A percentile compares a stretch with the other conserved stretches of the same genome.
phyloP scores from a whole-genome alignment of 2,113 vertebrate genomes.

The Leptodactylus fuscus region DNA sequence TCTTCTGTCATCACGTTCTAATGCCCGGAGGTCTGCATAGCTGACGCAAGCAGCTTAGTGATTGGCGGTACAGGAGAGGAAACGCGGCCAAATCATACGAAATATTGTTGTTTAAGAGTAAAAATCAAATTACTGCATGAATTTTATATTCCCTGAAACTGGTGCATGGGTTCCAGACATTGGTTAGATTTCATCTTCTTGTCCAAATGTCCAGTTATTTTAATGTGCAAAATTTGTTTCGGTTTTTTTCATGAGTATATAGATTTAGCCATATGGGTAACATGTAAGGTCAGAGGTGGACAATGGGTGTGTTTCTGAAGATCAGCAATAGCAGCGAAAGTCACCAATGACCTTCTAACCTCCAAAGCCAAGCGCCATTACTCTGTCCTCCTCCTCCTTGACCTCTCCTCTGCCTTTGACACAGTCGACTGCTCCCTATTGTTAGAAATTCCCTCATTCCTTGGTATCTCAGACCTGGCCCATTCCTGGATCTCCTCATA shows the following conservation, averaged over 20 bases:
- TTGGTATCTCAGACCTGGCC: too few species aligned
- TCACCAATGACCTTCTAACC: too few species aligned
- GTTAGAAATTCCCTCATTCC: too few species aligned
- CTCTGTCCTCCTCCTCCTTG: too few species aligned
- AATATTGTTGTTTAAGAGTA: neutral
- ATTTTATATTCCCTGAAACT: slow-evolving; percentile 3
- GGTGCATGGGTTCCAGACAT: neutral
- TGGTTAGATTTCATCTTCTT: slow-evolving; percentile 14
- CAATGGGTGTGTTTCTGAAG: neutral
- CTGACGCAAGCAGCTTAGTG: neutral
- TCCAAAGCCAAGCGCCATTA: too few species aligned
- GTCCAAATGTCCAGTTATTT: neutral
- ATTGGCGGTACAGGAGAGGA: slow-evolving; percentile 6
- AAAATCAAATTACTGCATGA: slow-evolving; percentile 13
- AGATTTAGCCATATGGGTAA: neutral
- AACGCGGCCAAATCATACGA: neutral
- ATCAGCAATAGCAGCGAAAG: too few species aligned
- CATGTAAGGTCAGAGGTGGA: neutral
- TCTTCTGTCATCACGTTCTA: neutral
- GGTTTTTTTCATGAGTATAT: neutral
- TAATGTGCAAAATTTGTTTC: neutral
- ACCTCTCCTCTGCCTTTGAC: too few species aligned
- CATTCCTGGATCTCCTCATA: too few species aligned
- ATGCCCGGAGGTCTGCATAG: slow-evolving; percentile 8
- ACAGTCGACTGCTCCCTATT: too few species aligned